A percentile compares a stretch with the other conserved stretches of the same genome.
Conservation (phyloP, 2,113 vertebrate genomes). For the Apaloderma vittatum region DNA sequence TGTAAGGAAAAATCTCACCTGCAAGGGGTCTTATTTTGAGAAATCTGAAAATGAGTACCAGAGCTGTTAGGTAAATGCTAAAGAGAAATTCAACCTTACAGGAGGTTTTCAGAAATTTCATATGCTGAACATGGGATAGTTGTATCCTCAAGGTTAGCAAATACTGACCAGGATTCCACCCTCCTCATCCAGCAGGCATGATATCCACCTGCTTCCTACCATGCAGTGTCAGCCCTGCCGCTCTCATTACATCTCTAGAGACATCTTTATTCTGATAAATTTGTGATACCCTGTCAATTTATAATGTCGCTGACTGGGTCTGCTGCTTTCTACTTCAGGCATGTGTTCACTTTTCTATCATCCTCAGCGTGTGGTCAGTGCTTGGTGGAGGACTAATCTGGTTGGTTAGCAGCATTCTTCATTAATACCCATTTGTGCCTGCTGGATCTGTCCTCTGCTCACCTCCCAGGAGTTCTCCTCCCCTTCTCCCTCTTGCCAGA, state of each 20-base stretch:
- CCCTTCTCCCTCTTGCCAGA: slow-evolving; percentile 15
- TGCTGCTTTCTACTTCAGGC: background rate
- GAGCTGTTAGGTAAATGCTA: background rate
- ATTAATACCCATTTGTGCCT: background rate
- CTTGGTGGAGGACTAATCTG: background rate
- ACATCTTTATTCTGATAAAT: background rate
- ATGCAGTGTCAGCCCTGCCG: background rate
- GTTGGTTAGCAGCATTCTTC: background rate
- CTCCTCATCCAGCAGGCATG: background rate
- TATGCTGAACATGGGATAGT: background rate
- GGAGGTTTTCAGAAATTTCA: background rate
- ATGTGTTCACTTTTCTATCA: background rate
- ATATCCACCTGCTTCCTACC: background rate
- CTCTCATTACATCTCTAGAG: fast-evolving
- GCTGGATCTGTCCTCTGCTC: background rate
- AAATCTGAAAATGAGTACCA: background rate
- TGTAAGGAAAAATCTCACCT: background rate
- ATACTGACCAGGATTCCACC: background rate
- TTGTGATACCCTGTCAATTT: background rate
- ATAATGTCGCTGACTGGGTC: background rate
- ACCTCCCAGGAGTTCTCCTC: background rate
- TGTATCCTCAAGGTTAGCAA: background rate
- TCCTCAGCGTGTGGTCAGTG: background rate
- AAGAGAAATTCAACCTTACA: background rate
- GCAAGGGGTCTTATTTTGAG: background rate